Conservation (phyloP, 2,888 invertebrate species). For the Dryadula phaetusa region DNA sequence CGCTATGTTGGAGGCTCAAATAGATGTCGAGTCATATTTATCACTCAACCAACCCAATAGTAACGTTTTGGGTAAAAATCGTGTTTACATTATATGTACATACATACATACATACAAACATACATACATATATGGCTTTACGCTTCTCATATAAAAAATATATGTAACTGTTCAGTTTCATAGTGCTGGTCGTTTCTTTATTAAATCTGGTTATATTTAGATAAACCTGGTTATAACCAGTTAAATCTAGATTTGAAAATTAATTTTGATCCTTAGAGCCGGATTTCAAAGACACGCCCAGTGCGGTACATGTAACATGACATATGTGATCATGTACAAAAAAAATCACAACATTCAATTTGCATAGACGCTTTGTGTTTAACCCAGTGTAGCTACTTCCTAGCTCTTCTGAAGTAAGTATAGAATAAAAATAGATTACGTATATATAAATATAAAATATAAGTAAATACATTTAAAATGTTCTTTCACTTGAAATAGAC, state of each 20-base stretch:
- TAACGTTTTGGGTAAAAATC: slow-evolving; percentile 19
- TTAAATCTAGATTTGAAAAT: background rate
- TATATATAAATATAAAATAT: too few species aligned
- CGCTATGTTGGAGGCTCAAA: slow-evolving; percentile 32
- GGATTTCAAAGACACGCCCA: slow-evolving; percentile 2
- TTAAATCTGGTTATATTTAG: background rate
- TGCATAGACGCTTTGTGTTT: slow-evolving; percentile 22
- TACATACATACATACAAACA: background rate
- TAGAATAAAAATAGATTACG: background rate
- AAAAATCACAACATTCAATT: slow-evolving; percentile 5
- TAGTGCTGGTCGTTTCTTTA: slow-evolving; percentile 16
- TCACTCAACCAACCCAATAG: slow-evolving; percentile 8
- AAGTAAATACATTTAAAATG: background rate
- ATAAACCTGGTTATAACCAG: too few species aligned
- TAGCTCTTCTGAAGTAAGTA: slow-evolving; percentile 9
- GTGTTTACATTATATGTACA: slow-evolving; percentile 12
- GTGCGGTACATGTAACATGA: slow-evolving; percentile 5
- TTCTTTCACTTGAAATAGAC: background rate
- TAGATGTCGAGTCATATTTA: slow-evolving; percentile 27
- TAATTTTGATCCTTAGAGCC: background rate
- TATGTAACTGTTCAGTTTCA: background rate
- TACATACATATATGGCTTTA: slow-evolving; percentile 26
- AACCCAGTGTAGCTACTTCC: background rate
- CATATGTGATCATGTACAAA: background rate
- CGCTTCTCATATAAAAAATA: slow-evolving; percentile 25